phyloP scores from a whole-genome alignment of 2,888 invertebrate genomes.

The Eupsilia transversa region DNA sequence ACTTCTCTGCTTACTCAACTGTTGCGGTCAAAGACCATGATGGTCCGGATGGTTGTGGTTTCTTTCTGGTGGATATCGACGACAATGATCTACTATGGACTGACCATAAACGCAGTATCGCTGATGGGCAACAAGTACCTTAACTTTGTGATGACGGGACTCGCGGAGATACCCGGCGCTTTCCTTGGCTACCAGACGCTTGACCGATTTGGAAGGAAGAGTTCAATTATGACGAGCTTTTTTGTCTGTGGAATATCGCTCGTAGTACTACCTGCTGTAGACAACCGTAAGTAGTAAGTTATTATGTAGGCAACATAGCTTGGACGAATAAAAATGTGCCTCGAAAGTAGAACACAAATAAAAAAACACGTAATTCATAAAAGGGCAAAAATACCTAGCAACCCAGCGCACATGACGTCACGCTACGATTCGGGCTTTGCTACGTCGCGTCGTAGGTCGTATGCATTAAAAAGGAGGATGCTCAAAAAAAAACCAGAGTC shows the following conservation, averaged over 20 bases:
- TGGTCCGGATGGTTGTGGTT: conserved; percentile 45
- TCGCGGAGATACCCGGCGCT: conserved; percentile 91
- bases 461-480: no score
- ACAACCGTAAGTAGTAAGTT: conserved; percentile 37
- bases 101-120: conserved; percentile 93
- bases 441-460: no score
- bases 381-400: no score
- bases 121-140: conserved; percentile 93
- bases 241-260: conserved; percentile 49
- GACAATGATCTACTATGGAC: conserved; percentile 94
- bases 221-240: conserved; percentile 50
- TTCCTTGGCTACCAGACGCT: conserved; percentile 41
- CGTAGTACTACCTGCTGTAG: conserved; percentile 11
- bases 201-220: conserved; percentile 61
- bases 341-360: no score
- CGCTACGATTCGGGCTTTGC: no score
- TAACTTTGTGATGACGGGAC: conserved; percentile 92
- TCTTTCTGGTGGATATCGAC: conserved; percentile 92
- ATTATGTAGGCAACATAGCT: no score
- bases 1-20: conserved; percentile 27
- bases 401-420: neutral
- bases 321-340: no score
- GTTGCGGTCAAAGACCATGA: conserved; percentile 44
- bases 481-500: no score
- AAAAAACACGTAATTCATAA: no score